Percentiles rank a stretch among this genome's conserved stretches.
Conservation (phyloP, 37 sponge, comb jelly and placozoan species). For the Mnemiopsis leidyi region DNA sequence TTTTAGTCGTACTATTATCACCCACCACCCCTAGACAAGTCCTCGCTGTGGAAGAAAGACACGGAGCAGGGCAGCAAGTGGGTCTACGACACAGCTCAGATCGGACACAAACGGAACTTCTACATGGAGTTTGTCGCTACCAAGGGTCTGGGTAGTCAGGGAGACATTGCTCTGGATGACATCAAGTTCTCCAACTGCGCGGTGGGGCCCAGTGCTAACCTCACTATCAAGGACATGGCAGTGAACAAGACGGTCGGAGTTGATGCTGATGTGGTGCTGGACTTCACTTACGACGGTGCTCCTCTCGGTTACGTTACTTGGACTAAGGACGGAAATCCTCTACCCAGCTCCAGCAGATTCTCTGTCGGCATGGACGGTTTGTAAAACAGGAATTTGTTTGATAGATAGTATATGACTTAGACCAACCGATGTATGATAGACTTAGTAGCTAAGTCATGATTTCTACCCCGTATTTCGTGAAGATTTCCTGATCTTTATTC, state of each 20-base stretch:
- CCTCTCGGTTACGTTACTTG: slow-evolving; percentile 54
- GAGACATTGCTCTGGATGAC: slow-evolving; percentile 69
- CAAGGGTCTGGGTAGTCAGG: slow-evolving; percentile 65
- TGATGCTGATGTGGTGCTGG: background rate
- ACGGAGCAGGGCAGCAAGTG: slow-evolving; percentile 22
- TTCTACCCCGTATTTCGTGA: no score
- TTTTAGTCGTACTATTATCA: background rate
- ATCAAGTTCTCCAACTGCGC: slow-evolving; percentile 67
- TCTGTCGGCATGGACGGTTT: slow-evolving; percentile 11
- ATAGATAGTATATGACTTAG: no score
- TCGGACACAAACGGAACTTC: slow-evolving; percentile 49
- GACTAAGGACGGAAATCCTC: slow-evolving; percentile 21
- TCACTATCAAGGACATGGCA: slow-evolving; percentile 2
- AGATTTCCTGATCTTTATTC: no score
- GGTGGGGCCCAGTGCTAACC: slow-evolving; percentile 53
- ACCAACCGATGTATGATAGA: no score
- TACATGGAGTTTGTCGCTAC: slow-evolving; percentile 55
- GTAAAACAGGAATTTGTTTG: no score
- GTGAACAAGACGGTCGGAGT: slow-evolving; percentile 5
- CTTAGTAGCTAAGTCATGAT: no score
- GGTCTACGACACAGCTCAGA: background rate
- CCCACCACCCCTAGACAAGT: background rate
- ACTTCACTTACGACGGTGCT: slow-evolving; percentile 1
- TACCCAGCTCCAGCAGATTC: background rate
- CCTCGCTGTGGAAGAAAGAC: slow-evolving; percentile 15